Evolutionary conservation across 2,797 vertebrate genomes (phyloP).

Genomic region (Tadarida brasiliensis): DNA sequence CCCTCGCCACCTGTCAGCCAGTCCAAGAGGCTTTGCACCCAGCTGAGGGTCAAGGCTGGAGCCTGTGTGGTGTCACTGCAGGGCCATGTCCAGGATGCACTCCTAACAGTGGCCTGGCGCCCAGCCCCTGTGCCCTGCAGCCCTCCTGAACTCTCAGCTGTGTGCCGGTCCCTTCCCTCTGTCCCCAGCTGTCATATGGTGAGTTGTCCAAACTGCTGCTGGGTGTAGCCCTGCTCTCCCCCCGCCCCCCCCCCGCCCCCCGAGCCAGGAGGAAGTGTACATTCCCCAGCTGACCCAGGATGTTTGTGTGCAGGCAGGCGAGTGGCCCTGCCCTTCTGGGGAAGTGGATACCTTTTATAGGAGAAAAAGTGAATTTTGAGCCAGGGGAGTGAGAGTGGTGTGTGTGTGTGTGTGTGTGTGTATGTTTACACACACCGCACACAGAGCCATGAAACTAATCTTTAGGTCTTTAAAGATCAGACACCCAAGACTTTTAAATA

Average conservation of each 20-base stretch:
- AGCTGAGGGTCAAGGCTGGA: not conserved
- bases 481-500: not conserved
- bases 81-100: not conserved
- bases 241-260: accelerated
- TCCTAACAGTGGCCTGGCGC: not conserved
- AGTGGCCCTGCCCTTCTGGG: not conserved
- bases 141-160: not conserved
- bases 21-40: conserved; percentile 9
- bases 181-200: not conserved
- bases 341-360: not conserved
- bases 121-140: not conserved
- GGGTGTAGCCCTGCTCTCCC: not conserved
- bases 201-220: not conserved
- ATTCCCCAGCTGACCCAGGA: not conserved
- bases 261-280: not conserved
- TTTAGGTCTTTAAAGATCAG: not conserved
- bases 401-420: not conserved
- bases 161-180: not conserved
- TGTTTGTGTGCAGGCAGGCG: not conserved
- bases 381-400: not conserved
- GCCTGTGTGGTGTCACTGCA: not conserved
- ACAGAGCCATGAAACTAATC: not conserved
- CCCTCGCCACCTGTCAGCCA: not conserved
- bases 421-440: no score
- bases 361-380: not conserved